Conservation (phyloP, 2,113 vertebrate genomes). For the Chlamydotis undulata region DNA sequence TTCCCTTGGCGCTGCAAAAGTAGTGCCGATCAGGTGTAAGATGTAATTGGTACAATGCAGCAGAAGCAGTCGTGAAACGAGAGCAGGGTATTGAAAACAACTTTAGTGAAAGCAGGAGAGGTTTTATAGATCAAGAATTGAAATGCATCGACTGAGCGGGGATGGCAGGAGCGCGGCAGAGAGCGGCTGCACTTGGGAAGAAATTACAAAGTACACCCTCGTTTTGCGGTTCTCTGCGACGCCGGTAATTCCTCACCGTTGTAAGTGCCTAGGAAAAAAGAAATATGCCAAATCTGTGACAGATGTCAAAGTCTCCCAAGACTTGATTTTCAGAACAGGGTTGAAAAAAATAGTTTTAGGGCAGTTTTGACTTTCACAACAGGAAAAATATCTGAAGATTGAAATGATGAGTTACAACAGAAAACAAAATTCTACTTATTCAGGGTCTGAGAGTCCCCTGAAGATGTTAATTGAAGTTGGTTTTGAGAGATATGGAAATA, state of each 20-base stretch:
- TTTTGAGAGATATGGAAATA: neutral
- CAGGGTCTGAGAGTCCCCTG: fast-evolving
- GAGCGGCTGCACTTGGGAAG: neutral
- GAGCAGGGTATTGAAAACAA: neutral
- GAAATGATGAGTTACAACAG: neutral
- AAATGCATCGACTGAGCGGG: neutral
- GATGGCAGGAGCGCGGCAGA: neutral
- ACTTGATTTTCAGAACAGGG: neutral
- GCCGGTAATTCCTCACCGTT: neutral
- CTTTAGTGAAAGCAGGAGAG: neutral
- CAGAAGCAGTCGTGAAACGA: neutral
- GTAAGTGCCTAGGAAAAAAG: neutral
- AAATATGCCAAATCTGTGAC: neutral
- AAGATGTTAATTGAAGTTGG: neutral
- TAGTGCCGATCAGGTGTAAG: neutral
- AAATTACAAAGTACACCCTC: neutral
- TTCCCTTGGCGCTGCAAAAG: neutral
- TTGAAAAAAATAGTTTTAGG: neutral
- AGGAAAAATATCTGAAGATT: neutral
- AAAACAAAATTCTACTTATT: neutral
- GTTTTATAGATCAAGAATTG: neutral
- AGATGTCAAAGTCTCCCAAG: neutral
- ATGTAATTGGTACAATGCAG: neutral
- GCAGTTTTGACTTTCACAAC: neutral
- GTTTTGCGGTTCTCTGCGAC: neutral